Conservation (phyloP, 2,888 invertebrate species). For the Kuschelorhynchus macadamiae region DNA sequence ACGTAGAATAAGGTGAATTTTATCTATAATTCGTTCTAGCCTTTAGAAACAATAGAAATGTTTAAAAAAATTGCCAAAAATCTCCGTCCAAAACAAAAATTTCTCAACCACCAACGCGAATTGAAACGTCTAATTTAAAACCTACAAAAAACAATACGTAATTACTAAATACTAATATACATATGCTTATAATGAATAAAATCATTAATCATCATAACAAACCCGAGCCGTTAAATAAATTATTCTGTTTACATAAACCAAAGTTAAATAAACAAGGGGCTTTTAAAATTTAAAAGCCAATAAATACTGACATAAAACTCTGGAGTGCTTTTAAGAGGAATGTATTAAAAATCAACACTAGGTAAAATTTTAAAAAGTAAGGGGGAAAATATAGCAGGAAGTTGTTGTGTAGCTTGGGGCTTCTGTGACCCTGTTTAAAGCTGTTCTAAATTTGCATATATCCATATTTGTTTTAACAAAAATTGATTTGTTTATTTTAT, state of each 20-base stretch:
- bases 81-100: background rate
- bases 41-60: conserved; percentile 18
- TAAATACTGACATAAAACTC: conserved; percentile 28
- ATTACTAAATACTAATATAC: conserved; percentile 26
- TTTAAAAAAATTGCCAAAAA: conserved; percentile 15
- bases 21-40: conserved; percentile 33
- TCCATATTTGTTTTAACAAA: conserved; percentile 51
- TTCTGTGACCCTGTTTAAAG: conserved; percentile 59
- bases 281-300: conserved; percentile 15
- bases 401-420: background rate
- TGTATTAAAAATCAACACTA: conserved; percentile 9
- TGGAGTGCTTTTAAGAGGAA: background rate
- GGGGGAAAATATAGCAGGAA: conserved; percentile 11
- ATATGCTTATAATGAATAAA: conserved; percentile 30
- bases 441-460: conserved; percentile 61
- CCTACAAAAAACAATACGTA: conserved; percentile 32
- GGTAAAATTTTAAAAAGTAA: conserved; percentile 7
- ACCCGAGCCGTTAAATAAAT: conserved; percentile 17
- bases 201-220: conserved; percentile 42
- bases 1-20: conserved; percentile 25
- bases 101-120: background rate
- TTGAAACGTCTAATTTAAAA: conserved; percentile 7
- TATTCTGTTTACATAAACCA: conserved; percentile 27
- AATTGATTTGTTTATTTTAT: conserved; percentile 49
- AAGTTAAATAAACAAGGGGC: conserved; percentile 6